phyloP scores from a whole-genome alignment of 2,888 invertebrate species.

The Thera britannica region DNA sequence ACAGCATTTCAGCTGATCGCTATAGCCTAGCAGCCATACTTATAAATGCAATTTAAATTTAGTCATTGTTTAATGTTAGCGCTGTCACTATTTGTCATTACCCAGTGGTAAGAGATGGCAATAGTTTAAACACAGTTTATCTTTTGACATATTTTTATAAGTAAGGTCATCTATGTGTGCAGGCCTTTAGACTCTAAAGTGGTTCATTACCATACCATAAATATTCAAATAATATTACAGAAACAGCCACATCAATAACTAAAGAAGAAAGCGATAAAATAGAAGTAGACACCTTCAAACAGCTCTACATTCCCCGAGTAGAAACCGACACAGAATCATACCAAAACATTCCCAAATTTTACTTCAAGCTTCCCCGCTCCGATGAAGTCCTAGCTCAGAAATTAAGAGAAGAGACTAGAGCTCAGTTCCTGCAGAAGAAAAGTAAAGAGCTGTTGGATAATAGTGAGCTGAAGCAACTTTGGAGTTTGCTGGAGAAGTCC shows the following conservation, averaged over 20 bases:
- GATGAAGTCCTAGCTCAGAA: slow-evolving; percentile 92
- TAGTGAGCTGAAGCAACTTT: slow-evolving; percentile 93
- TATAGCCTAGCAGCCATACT: too few species aligned
- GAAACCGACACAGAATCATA: slow-evolving; percentile 79
- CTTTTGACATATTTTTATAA: too few species aligned
- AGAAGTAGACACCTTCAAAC: slow-evolving; percentile 84
- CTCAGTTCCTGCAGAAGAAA: slow-evolving; percentile 93
- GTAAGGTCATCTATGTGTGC: too few species aligned
- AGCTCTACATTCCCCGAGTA: slow-evolving; percentile 81
- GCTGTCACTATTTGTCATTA: too few species aligned
- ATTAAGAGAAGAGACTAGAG: slow-evolving; percentile 94
- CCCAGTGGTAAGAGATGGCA: too few species aligned
- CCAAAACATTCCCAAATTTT: slow-evolving; percentile 89
- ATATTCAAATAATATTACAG: slow-evolving; percentile 45
- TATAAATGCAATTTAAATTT: too few species aligned
- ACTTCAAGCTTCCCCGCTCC: slow-evolving; percentile 90
- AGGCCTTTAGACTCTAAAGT: too few species aligned
- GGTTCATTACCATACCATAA: not conserved
- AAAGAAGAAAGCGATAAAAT: slow-evolving; percentile 75
- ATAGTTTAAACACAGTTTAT: too few species aligned
- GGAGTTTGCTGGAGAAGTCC: slow-evolving; percentile 92
- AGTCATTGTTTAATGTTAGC: too few species aligned
- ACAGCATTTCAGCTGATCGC: too few species aligned
- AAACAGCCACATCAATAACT: slow-evolving; percentile 68
- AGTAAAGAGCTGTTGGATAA: slow-evolving; percentile 94